These are phyloP conservation scores for Allacma fusca DNA, from an alignment of 2,888 invertebrate genomes.

Conservation along the genomic window DNA sequence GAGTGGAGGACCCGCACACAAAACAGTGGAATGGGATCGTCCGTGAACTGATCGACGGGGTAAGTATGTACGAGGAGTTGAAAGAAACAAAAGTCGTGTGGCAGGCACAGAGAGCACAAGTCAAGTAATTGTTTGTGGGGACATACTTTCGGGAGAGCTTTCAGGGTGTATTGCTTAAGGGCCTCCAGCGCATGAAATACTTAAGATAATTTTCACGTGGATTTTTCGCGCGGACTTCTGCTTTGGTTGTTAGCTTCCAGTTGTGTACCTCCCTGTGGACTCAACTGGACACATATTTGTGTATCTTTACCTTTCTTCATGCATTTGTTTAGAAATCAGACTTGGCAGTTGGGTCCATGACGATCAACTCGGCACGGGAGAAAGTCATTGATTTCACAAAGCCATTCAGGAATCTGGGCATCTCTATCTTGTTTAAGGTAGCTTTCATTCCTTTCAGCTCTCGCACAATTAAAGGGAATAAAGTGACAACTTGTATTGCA, in stretches of 20 bases:
- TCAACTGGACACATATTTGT: too few relatives aligned
- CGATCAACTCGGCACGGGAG: slow-evolving; percentile 87
- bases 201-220: slow-evolving; percentile 20
- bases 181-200: not conserved
- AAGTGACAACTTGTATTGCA: slow-evolving; percentile 64
- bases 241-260: not conserved
- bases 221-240: not conserved
- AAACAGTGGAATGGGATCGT: slow-evolving; percentile 92
- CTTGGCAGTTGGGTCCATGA: slow-evolving; percentile 95
- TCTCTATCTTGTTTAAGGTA: slow-evolving; percentile 82
- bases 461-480: not conserved
- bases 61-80: slow-evolving; percentile 42
- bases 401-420: slow-evolving; percentile 97
- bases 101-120: too few relatives aligned
- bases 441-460: not conserved
- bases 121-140: too few relatives aligned
- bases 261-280: not conserved
- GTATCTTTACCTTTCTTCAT: not conserved
- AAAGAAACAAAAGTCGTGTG: too few relatives aligned
- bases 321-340: slow-evolving; percentile 80
- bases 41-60: slow-evolving; percentile 73
- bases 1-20: slow-evolving; percentile 84
- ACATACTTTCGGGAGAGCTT: too few relatives aligned
- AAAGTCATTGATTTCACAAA: slow-evolving; percentile 92
- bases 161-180: not conserved